phyloP scores from a whole-genome alignment of 2,888 invertebrate species.

The Aporophyla lueneburgensis region DNA sequence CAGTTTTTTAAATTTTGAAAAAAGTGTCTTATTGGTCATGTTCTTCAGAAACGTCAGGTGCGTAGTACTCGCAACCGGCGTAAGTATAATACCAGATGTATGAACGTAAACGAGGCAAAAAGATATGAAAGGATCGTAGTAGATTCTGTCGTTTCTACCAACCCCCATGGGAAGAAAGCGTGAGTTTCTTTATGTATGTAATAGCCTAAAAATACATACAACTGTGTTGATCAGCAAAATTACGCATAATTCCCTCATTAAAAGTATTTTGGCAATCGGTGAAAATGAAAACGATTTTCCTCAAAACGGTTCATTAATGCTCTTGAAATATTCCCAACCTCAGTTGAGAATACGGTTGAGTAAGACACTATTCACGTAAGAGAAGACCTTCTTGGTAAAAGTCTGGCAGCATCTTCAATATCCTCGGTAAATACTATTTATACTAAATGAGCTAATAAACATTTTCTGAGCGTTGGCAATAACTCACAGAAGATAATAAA shows the following conservation, averaged over 20 bases:
- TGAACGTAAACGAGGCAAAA: too few relatives aligned
- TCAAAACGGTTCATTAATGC: neutral
- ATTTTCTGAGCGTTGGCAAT: constrained; percentile 7
- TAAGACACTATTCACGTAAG: neutral
- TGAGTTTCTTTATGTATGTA: too few relatives aligned
- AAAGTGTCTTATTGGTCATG: too few relatives aligned
- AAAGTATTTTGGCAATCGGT: neutral
- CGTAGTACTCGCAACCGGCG: too few relatives aligned
- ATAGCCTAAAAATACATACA: neutral
- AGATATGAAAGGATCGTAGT: too few relatives aligned
- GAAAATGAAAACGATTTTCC: neutral
- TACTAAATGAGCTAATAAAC: neutral
- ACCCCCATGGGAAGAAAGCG: too few relatives aligned
- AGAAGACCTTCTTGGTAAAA: neutral
- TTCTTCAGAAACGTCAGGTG: too few relatives aligned
- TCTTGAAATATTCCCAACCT: neutral
- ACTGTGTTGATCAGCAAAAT: neutral
- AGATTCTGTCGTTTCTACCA: too few relatives aligned
- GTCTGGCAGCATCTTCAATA: neutral
- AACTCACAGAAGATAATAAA: constrained; percentile 1
- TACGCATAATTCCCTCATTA: neutral
- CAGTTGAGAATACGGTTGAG: neutral
- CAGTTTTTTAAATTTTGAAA: too few relatives aligned
- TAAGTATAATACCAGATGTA: too few relatives aligned
- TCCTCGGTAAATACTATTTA: constrained; percentile 3